Conservation (phyloP, 2,888 invertebrate genomes). For the Dynastes tityus region DNA sequence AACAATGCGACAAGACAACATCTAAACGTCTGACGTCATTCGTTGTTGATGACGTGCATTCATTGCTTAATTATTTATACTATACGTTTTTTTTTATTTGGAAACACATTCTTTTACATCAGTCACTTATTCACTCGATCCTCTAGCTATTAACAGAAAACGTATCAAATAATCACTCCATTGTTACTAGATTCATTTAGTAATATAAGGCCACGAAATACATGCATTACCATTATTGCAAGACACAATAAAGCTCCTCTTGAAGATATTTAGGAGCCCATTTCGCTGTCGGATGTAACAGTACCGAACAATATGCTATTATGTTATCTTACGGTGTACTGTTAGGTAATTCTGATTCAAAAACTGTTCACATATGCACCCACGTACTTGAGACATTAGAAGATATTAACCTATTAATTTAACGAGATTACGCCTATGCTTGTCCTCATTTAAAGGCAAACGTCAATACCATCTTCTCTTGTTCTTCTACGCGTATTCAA, state of each 20-base stretch:
- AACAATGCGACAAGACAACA: too few relatives aligned
- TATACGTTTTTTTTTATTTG: too few relatives aligned
- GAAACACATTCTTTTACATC: too few relatives aligned
- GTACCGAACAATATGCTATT: neutral
- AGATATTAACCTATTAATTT: slow-evolving; percentile 22
- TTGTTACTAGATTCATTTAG: too few relatives aligned
- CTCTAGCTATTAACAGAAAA: too few relatives aligned
- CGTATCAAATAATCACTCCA: too few relatives aligned
- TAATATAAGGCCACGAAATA: too few relatives aligned
- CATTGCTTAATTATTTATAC: too few relatives aligned
- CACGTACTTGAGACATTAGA: slow-evolving; percentile 1
- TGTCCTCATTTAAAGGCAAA: neutral
- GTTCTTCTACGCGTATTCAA: neutral
- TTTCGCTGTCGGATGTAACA: neutral
- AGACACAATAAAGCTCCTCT: neutral
- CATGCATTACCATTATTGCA: neutral
- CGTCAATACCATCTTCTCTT: slow-evolving; percentile 8
- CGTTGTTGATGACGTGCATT: too few relatives aligned
- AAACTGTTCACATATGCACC: neutral
- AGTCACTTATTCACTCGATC: too few relatives aligned
- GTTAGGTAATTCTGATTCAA: slow-evolving; percentile 5
- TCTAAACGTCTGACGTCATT: too few relatives aligned
- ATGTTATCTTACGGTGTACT: neutral
- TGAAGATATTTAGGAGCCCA: neutral
- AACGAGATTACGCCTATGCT: slow-evolving; percentile 6